phyloP scores from a whole-genome alignment of 1,140 invertebrate genomes.

The Caenorhabditis inopinata region DNA sequence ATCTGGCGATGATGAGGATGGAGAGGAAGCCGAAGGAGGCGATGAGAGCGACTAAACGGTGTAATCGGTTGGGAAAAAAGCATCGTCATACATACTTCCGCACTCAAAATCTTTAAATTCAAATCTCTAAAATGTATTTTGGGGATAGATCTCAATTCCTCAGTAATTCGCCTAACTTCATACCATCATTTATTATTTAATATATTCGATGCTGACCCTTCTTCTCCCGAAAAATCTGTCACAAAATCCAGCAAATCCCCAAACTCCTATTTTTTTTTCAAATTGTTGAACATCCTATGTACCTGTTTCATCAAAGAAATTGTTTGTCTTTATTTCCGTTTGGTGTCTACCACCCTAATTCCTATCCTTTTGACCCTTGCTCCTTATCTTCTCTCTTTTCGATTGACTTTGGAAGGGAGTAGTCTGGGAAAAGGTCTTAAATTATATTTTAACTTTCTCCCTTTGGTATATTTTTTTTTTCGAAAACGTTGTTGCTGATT shows the following conservation, averaged over 20 bases:
- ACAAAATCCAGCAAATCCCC: not conserved
- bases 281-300: slow-evolving; percentile 31
- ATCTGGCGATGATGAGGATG: slow-evolving; percentile 37
- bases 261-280: not conserved
- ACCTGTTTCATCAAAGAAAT: slow-evolving; percentile 22
- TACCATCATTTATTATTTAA: not conserved
- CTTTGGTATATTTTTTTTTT: not conserved
- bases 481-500: not conserved
- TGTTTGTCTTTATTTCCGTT: not conserved
- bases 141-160: slow-evolving; percentile 31
- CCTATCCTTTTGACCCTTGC: not conserved
- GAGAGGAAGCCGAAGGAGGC: slow-evolving; percentile 38
- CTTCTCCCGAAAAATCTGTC: slow-evolving; percentile 10
- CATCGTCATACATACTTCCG: not conserved
- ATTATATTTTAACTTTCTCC: not conserved
- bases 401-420: not conserved
- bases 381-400: not conserved
- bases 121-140: slow-evolving; percentile 25
- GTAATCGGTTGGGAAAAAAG: not conserved
- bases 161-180: not conserved
- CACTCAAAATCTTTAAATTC: not conserved
- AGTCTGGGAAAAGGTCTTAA: not conserved
- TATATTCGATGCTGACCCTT: not conserved
- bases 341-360: slow-evolving; percentile 25
- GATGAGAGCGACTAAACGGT: slow-evolving; percentile 32